A percentile compares a stretch with the other conserved stretches of the same genome.
phyloP scores from a whole-genome alignment of 2,888 invertebrate species.

The Caenorhabditis sp. region DNA sequence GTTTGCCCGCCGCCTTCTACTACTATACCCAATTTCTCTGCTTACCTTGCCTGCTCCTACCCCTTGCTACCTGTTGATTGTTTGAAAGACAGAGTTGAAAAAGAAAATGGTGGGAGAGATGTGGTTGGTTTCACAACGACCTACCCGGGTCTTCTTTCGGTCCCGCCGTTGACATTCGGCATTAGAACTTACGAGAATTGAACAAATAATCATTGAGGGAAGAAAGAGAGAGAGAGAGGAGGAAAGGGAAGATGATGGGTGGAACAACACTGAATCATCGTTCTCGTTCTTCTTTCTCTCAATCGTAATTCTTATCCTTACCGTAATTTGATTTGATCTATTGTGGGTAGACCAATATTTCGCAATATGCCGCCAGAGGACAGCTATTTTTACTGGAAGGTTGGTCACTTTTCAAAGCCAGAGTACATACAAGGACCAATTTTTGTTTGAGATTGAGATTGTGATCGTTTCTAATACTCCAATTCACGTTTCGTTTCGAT shows the following conservation, averaged over 20 bases:
- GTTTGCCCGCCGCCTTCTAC: not conserved
- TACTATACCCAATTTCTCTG: conserved; percentile 2
- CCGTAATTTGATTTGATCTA: no score
- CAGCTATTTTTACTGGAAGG: conserved; percentile 12
- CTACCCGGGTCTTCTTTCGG: not conserved
- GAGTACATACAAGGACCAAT: conserved; percentile 19
- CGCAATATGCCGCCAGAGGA: not conserved
- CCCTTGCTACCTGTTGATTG: conserved; percentile 20
- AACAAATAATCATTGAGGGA: conserved; percentile 46
- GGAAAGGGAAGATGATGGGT: not conserved
- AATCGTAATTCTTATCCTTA: no score
- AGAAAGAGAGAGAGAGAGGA: not conserved
- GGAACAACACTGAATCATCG: conserved; percentile 38
- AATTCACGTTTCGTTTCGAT: no score
- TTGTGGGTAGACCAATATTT: no score
- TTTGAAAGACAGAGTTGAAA: conserved; percentile 3
- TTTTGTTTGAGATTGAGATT: conserved; percentile 3
- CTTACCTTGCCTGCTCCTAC: no score
- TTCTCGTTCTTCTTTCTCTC: conserved; percentile 15
- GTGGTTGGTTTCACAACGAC: not conserved
- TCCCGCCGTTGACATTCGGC: conserved; percentile 49
- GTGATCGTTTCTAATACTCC: no score
- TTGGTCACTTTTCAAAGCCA: conserved; percentile 25
- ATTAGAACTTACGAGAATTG: conserved; percentile 58
- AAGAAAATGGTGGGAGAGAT: no score